These are phyloP conservation scores for Rugalucina vietnamica DNA, from an alignment of 2,888 invertebrate species.

Conservation along the genomic window DNA sequence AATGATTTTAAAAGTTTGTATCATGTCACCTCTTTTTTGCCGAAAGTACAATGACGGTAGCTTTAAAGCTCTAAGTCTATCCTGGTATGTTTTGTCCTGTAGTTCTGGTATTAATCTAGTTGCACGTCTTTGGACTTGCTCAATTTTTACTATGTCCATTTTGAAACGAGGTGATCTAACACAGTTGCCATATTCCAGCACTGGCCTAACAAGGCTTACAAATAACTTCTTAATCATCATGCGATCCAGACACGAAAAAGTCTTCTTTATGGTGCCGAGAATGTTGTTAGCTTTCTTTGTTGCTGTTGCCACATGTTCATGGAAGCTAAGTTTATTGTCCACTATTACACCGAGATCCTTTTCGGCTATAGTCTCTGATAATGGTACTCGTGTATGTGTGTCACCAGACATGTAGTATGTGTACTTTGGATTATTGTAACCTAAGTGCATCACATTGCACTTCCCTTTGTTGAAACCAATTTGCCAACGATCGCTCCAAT, in stretches of 20 bases:
- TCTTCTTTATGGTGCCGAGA: conserved; percentile 3
- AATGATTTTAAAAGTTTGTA: neutral
- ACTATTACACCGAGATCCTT: conserved; percentile 7
- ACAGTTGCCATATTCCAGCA: neutral
- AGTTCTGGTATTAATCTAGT: neutral
- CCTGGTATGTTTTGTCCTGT: neutral
- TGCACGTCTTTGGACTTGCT: neutral
- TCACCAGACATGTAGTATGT: neutral
- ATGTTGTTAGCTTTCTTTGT: conserved; percentile 23
- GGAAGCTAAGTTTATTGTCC: neutral
- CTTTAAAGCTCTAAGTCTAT: neutral
- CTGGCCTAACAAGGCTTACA: neutral
- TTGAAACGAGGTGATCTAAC: neutral
- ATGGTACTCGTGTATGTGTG: neutral
- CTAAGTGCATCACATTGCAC: conserved; percentile 15
- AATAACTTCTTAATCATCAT: neutral
- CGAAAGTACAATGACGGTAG: conserved; percentile 3
- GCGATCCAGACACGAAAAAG: neutral
- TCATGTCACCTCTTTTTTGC: neutral
- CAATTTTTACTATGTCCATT: neutral
- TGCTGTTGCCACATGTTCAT: neutral
- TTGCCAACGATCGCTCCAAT: conserved; percentile 20
- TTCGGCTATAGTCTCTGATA: neutral
- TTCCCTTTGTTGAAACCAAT: conserved; percentile 23
- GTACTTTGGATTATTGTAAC: neutral